Base-by-base conservation (phyloP, 1,140 invertebrate genomes). In the Delia radicum region DNA sequence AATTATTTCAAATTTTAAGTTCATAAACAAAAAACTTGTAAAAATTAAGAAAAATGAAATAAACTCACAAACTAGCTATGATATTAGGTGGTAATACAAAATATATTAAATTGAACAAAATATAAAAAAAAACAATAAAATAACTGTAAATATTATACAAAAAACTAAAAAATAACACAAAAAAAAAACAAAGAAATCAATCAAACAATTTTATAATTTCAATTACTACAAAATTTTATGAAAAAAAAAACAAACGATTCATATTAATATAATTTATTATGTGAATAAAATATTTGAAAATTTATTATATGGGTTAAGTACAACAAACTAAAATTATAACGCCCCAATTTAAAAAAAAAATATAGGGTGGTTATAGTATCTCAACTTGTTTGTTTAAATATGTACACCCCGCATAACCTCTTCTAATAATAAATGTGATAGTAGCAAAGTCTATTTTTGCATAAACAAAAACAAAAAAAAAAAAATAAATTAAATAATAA, bases 21-120 rank as follows among this genome's bases (percentile, higher is more conserved):
- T 15, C 18, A 55, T 5, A 24, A 55, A 55, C 18, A 77, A 71
- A 75, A 82, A 79, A 80, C 79, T 81, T 84, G 82, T 84, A 83
- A 79, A 81, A 84, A 84, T 82, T 78, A 77, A 79, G 82, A 84
- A 80, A 80, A 83, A 33, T 69, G 65, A 69, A 55, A 33, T 69
- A 84, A 82, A 84, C 82, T 84, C 82, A 84, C 82, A 84, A 84
- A 84, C 84, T 84, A 84, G 82, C 82, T 84, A 84, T 84, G 82
- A 84, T 84, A 84, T 81, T 84, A 84, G 82, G 26, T 73, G 37
- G 37, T 48, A 74, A 74, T 31, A 55, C 12, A 73, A 55, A 61
- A 48, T 12, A 75, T n/a, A n/a, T n/a, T n/a, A n/a, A n/a, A n/a
- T n/a, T n/a, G n/a, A 55, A 62, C 28, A 75, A 42, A 55, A 75